Conservation (phyloP, 2,888 invertebrate genomes). For the Tetropium fuscum region DNA sequence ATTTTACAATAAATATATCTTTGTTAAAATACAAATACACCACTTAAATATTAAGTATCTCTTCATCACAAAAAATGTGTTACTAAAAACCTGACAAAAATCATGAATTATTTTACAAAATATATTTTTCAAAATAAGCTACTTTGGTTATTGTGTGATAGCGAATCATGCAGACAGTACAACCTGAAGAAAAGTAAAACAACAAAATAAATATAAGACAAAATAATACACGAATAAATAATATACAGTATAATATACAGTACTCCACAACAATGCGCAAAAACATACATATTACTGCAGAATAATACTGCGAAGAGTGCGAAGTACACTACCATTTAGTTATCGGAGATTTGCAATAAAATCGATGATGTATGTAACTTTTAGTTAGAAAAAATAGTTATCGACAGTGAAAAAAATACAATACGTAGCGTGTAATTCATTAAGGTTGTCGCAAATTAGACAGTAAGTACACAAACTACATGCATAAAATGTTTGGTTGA, state of each 20-base stretch:
- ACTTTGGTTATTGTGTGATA: constrained; percentile 26
- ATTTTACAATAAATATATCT: constrained; percentile 47
- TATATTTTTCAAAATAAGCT: constrained; percentile 27
- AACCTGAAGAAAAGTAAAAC: constrained; percentile 33
- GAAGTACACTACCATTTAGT: too few relatives aligned
- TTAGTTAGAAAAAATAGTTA: neutral
- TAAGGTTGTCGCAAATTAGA: too few relatives aligned
- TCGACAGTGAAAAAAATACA: neutral
- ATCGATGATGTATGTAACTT: too few relatives aligned
- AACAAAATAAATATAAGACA: constrained; percentile 42
- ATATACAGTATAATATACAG: constrained; percentile 37
- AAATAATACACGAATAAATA: constrained; percentile 44
- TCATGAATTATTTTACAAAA: constrained; percentile 32
- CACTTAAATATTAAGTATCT: constrained; percentile 65
- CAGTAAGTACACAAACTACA: constrained; percentile 24
- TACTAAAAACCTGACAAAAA: constrained; percentile 50
- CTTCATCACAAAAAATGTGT: constrained; percentile 59
- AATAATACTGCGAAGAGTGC: neutral
- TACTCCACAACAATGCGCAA: constrained; percentile 46
- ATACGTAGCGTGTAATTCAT: neutral
- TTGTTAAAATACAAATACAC: constrained; percentile 62
- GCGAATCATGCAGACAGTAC: constrained; percentile 39
- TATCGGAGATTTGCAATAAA: too few relatives aligned
- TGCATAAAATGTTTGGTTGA: constrained; percentile 35
- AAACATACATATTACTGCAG: constrained; percentile 22